Evolutionary conservation across 2,113 vertebrate species (phyloP), one percentile per base, ranked within the genome.

Genomic region (Meleagris gallopavo): DNA sequence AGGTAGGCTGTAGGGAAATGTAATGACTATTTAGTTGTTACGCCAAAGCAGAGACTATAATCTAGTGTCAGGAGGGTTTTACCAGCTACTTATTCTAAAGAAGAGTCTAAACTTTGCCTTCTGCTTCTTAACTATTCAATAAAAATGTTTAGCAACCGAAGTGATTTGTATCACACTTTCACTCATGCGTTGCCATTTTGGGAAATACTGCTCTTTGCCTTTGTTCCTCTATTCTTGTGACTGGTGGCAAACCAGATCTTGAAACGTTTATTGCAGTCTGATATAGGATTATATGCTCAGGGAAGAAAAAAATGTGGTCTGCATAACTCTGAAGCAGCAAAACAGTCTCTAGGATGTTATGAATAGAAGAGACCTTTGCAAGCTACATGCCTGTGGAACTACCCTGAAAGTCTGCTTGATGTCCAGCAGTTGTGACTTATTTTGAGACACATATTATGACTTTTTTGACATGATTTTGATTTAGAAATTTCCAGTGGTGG

Each of bases 11-110:
- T 74, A 83, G 71, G 70, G 83, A 86, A 66, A 70, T 27, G 55
- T 72, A 88, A 88, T 88, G 43, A 38, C 36, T 86, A 9, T 88
- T 93, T 97, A 90, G 80, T 30, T 93, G 80, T 93, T 87, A 84
- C 91, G 65, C 30, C 30, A 58, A 89, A 76, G 60, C 50, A 93
- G 45, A 88, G 34, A 17, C 24, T 74, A 5, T 70, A 50, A 34
- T 81, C 73, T 60, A 50, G 27, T 71, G 84, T 64, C 72, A 52
- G 61, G 81, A 86, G 30, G 61, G 34, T 57, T 93, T 57, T 64
- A 67, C 14, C 36, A 69, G 46, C 65, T 86, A 14, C 50, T 86
- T 81, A 29, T 36, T 83, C 41, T 40, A 74, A 54, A 78, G 22
- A 80, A 25, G 48, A 91, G 10, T n/a, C 43, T 67, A 60, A 89